Evolutionary conservation across 64 coral and sea anemone species (phyloP).

Genomic region (Catalaphyllia jardinei): DNA sequence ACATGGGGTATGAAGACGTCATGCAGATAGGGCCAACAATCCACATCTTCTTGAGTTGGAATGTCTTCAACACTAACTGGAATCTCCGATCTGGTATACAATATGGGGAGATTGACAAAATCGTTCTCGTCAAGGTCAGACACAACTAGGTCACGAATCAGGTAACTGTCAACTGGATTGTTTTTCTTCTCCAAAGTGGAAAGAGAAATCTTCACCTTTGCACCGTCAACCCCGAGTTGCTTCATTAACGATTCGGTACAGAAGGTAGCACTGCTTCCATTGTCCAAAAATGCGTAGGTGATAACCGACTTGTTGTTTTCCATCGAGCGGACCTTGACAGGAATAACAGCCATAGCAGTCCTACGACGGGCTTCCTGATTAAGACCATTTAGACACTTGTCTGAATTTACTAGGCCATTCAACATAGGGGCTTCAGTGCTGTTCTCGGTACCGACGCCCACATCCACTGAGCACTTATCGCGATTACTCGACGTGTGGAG

Average conservation of each 20-base stretch:
- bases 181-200: not conserved
- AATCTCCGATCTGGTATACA: not conserved
- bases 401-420: no score
- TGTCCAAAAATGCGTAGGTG: not conserved
- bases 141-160: not conserved
- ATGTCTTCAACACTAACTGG: not conserved
- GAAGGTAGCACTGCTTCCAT: no score
- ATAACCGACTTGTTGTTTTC: not conserved
- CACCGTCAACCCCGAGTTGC: no score
- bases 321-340: not conserved
- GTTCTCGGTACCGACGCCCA: no score
- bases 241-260: no score
- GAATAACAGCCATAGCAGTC: constrained; percentile 16
- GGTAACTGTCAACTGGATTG: not conserved
- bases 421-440: no score
- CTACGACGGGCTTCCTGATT: no score
- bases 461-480: no score
- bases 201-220: constrained; percentile 3
- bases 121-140: constrained; percentile 1
- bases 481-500: no score
- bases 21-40: not conserved
- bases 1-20: no score
- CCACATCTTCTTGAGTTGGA: constrained; percentile 14
- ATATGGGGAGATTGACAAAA: not conserved
- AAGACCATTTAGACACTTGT: no score